phyloP scores from a whole-genome alignment of 2,113 vertebrate genomes.

The Hypanus sabinus region DNA sequence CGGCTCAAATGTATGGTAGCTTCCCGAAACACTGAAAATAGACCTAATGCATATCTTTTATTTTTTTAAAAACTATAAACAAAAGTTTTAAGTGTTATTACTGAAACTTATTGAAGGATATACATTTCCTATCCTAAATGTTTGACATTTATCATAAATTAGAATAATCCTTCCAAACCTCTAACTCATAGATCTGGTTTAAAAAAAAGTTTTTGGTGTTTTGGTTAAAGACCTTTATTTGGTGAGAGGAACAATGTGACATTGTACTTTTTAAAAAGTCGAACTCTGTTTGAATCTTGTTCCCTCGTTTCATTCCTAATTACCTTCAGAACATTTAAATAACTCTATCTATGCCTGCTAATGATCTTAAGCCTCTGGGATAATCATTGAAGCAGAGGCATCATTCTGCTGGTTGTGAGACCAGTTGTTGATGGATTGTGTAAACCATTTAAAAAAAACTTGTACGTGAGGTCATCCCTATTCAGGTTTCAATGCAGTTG shows the following conservation, averaged over 20 bases:
- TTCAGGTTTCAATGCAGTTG: not conserved
- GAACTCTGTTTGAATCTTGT: not conserved
- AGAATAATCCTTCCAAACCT: too few relatives aligned
- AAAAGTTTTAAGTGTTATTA: too few relatives aligned
- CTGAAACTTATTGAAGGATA: too few relatives aligned
- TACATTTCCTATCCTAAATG: too few relatives aligned
- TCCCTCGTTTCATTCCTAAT: not conserved
- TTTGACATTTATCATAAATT: too few relatives aligned
- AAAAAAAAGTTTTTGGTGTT: too few relatives aligned
- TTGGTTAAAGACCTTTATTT: too few relatives aligned
- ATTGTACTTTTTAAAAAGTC: not conserved
- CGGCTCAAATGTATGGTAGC: not conserved
- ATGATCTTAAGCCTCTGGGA: not conserved
- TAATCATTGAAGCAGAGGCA: conserved; percentile 1
- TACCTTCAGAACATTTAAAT: not conserved
- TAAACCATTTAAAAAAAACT: not conserved
- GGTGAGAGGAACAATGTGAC: not conserved
- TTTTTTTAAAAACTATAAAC: too few relatives aligned
- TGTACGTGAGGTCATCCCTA: conserved; percentile 23
- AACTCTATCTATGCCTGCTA: not conserved
- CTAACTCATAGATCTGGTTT: too few relatives aligned
- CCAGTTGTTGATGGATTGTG: not conserved
- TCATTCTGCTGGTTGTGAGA: not conserved
- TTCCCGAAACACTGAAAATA: not conserved
- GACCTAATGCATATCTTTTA: not conserved